A percentile compares a stretch with the other conserved stretches of the same genome.
These are phyloP conservation scores for Dolichotis patagonum DNA, from an alignment of 2,113 vertebrate species.

Conservation along the genomic window DNA sequence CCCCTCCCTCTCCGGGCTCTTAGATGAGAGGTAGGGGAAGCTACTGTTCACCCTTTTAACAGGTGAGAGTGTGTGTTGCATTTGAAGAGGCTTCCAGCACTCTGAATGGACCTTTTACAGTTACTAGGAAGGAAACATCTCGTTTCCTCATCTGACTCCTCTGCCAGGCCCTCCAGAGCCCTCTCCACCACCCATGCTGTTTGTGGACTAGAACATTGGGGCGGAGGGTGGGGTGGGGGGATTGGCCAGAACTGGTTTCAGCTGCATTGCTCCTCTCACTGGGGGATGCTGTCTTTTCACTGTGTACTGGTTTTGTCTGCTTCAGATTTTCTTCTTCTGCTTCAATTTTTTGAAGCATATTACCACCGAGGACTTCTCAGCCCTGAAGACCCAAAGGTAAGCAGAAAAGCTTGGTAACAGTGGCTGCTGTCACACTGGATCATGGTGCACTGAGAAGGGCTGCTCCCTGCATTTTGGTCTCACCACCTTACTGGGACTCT, in stretches of 20 bases:
- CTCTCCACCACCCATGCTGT: not conserved
- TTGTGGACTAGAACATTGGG: not conserved
- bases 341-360: constrained; percentile 99
- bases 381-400: constrained; percentile 93
- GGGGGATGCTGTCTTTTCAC: not conserved
- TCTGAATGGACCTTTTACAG: not conserved
- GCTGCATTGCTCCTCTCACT: not conserved
- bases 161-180: not conserved
- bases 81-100: not conserved
- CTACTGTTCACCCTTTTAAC: not conserved
- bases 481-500: constrained; percentile 61
- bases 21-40: not conserved
- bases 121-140: not conserved
- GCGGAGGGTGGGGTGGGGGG: too few relatives aligned
- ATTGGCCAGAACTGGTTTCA: not conserved
- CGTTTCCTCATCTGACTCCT: not conserved
- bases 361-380: constrained; percentile 98
- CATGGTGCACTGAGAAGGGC: not conserved
- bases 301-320: constrained; percentile 26
- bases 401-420: not conserved
- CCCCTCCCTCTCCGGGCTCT: not conserved
- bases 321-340: constrained; percentile 99
- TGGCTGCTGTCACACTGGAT: not conserved
- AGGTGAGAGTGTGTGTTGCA: not conserved
- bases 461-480: constrained; percentile 66